phyloP scores from a whole-genome alignment of 1,140 invertebrate species.

The Zaprionus camerounensis region DNA sequence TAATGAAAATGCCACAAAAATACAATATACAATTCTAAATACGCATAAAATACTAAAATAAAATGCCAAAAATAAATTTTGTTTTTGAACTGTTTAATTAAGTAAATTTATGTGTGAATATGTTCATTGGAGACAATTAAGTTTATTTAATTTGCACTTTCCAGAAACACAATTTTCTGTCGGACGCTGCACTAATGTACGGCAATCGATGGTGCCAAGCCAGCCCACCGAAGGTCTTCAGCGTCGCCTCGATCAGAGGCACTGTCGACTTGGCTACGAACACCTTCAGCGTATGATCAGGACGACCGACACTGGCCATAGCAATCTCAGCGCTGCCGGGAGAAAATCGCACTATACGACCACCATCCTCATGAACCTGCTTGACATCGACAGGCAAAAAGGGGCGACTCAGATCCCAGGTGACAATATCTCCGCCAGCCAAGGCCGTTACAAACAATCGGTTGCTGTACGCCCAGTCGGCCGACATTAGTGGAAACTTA shows the following conservation, averaged over 20 bases:
- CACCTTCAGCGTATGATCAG: constrained; percentile 87
- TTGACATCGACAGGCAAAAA: constrained; percentile 86
- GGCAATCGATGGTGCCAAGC: constrained; percentile 88
- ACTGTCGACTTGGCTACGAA: constrained; percentile 86
- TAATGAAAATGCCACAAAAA: background rate
- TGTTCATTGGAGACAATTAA: background rate
- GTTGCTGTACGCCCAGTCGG: constrained; percentile 89
- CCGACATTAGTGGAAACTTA: constrained; percentile 87
- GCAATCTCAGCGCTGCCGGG: constrained; percentile 86
- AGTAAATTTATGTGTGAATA: background rate
- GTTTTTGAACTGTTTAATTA: background rate
- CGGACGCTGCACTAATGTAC: constrained; percentile 87
- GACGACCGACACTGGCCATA: constrained; percentile 86
- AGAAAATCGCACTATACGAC: constrained; percentile 86
- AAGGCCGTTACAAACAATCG: constrained; percentile 87
- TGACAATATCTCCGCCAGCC: constrained; percentile 87
- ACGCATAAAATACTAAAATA: background rate
- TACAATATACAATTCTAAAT: background rate
- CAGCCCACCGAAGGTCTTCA: constrained; percentile 86
- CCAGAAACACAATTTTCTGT: constrained; percentile 88
- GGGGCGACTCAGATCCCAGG: constrained; percentile 87
- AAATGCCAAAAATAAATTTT: background rate
- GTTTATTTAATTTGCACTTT: constrained; percentile 86
- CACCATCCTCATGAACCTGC: constrained; percentile 86
- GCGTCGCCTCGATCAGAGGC: constrained; percentile 85